Percentiles rank a stretch among this genome's conserved stretches.
These are phyloP conservation scores for Gymnocephalus cernua DNA, from an alignment of 2,113 vertebrate genomes.

Conservation along the genomic window DNA sequence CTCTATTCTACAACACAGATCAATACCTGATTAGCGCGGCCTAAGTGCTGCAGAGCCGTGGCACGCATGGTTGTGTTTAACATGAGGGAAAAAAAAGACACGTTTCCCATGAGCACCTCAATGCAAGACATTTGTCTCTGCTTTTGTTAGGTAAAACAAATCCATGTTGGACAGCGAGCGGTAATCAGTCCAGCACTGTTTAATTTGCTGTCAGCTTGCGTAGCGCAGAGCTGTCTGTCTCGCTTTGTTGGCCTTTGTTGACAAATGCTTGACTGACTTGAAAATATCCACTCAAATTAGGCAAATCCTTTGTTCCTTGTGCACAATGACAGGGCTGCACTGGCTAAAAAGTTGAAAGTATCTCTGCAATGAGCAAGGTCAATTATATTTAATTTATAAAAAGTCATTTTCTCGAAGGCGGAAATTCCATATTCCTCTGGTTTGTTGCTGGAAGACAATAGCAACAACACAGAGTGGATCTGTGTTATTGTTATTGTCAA, in stretches of 20 bases:
- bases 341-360: conserved; percentile 7
- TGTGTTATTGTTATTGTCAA: conserved; percentile 52
- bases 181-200: conserved; percentile 74
- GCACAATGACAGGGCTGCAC: conserved; percentile 26
- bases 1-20: conserved; percentile 30
- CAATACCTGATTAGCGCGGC: conserved; percentile 54
- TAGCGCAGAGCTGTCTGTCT: conserved; percentile 73
- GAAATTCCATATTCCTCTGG: conserved; percentile 23
- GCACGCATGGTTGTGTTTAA: conserved; percentile 49
- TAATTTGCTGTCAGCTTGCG: conserved; percentile 70
- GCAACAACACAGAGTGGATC: conserved; percentile 31
- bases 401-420: background rate
- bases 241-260: conserved; percentile 80
- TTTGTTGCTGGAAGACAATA: conserved; percentile 33
- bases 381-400: conserved; percentile 14
- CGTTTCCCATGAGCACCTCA: conserved; percentile 65
- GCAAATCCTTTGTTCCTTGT: conserved; percentile 73
- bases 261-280: conserved; percentile 79
- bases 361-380: background rate
- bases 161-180: conserved; percentile 64
- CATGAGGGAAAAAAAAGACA: conserved; percentile 40
- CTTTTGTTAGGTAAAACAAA: conserved; percentile 78
- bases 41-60: conserved; percentile 13
- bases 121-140: conserved; percentile 71
- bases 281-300: conserved; percentile 81